Conservation (phyloP, 2,113 vertebrate genomes). For the Stigmatopora nigra region DNA sequence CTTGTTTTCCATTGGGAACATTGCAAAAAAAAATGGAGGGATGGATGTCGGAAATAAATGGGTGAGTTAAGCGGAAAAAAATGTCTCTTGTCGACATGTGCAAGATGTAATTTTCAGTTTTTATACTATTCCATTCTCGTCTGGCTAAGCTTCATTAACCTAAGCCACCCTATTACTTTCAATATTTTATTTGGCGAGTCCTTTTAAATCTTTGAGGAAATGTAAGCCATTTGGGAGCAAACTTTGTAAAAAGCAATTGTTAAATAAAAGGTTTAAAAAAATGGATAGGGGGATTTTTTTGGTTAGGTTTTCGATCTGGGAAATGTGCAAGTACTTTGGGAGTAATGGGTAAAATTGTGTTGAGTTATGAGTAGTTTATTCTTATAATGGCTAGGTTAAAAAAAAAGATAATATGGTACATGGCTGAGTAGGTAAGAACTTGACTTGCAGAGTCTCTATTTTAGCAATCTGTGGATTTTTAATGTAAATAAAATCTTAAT, state of each 20-base stretch:
- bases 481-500: constrained; percentile 1
- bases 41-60: constrained; percentile 10
- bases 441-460: too few species aligned
- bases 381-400: too few species aligned
- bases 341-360: neutral
- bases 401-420: too few species aligned
- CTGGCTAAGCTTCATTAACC: too few species aligned
- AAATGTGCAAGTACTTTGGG: neutral
- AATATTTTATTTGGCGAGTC: too few species aligned
- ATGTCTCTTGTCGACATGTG: neutral
- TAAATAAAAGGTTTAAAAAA: neutral
- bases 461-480: too few species aligned
- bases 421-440: too few species aligned
- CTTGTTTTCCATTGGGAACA: constrained; percentile 46
- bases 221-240: too few species aligned
- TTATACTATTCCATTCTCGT: neutral
- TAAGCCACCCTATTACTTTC: too few species aligned
- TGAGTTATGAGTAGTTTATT: neutral
- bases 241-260: too few species aligned
- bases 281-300: neutral
- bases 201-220: too few species aligned
- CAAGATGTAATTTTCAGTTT: neutral
- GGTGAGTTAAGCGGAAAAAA: constrained; percentile 17
- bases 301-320: neutral
- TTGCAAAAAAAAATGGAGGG: constrained; percentile 15